A percentile compares a stretch with the other conserved stretches of the same genome.
Conservation (phyloP, 2,888 invertebrate genomes). For the Acanthopleura granulata region DNA sequence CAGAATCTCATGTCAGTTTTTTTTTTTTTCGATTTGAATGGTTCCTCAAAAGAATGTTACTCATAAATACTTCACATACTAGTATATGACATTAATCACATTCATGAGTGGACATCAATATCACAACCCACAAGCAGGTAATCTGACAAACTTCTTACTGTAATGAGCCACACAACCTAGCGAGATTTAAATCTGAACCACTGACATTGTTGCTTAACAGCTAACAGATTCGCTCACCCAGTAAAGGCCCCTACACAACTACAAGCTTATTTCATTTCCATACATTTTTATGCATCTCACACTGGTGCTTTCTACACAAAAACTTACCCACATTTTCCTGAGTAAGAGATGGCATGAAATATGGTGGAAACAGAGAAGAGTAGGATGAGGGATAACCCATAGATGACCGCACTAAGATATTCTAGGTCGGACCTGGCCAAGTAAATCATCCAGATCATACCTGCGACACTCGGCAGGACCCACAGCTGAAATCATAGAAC, state of each 20-base stretch:
- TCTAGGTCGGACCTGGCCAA: constrained; percentile 83
- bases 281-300: too few species aligned
- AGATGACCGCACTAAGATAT: constrained; percentile 84
- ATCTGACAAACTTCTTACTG: background rate
- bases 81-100: too few species aligned
- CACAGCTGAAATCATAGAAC: constrained; percentile 73
- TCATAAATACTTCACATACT: too few species aligned
- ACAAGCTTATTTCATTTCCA: too few species aligned
- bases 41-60: too few species aligned
- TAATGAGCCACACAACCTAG: background rate
- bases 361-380: constrained; percentile 90
- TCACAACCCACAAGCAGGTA: too few species aligned
- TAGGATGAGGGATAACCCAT: constrained; percentile 86
- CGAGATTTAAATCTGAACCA: background rate
- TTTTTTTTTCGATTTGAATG: too few species aligned
- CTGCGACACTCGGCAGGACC: constrained; percentile 87
- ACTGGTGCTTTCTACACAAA: background rate
- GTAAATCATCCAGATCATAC: constrained; percentile 80
- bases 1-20: too few species aligned
- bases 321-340: constrained; percentile 66
- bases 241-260: too few species aligned
- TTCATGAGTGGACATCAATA: too few species aligned
- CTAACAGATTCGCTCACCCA: too few species aligned
- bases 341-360: constrained; percentile 88
- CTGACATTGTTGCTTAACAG: too few species aligned